A percentile compares a stretch with the other conserved stretches of the same genome.
Conservation (phyloP, 1,140 invertebrate genomes). For the Drosophila repletoides region DNA sequence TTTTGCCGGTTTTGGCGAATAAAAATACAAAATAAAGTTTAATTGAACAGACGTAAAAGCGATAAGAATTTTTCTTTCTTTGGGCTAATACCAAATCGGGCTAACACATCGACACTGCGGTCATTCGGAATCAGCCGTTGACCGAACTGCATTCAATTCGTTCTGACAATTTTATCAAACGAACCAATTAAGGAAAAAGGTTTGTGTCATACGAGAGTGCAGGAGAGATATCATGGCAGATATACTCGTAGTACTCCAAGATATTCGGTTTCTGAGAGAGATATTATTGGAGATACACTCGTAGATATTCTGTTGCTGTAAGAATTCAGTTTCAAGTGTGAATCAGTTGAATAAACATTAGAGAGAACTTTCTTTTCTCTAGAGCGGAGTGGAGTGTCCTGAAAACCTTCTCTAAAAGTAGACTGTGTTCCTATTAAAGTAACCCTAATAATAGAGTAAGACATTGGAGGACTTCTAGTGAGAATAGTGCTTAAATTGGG, state of each 20-base stretch:
- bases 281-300: too few species aligned
- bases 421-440: too few species aligned
- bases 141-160: slow-evolving; percentile 49
- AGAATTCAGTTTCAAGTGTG: neutral
- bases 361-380: too few species aligned
- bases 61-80: slow-evolving; percentile 64
- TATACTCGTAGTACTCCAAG: too few species aligned
- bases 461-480: too few species aligned
- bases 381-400: neutral
- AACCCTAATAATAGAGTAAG: too few species aligned
- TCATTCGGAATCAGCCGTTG: slow-evolving; percentile 56
- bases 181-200: slow-evolving; percentile 65
- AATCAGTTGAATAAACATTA: too few species aligned
- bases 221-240: neutral
- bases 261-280: neutral
- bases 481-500: too few species aligned
- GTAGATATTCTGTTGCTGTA: too few species aligned
- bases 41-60: slow-evolving; percentile 64
- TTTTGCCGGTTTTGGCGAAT: slow-evolving; percentile 64
- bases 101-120: slow-evolving; percentile 17
- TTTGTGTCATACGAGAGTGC: slow-evolving; percentile 32
- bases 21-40: slow-evolving; percentile 71
- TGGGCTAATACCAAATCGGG: slow-evolving; percentile 60
- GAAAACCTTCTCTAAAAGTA: neutral
- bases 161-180: slow-evolving; percentile 26